Conservation (phyloP, 2,113 vertebrate genomes). For the Paradisaea rubra region DNA sequence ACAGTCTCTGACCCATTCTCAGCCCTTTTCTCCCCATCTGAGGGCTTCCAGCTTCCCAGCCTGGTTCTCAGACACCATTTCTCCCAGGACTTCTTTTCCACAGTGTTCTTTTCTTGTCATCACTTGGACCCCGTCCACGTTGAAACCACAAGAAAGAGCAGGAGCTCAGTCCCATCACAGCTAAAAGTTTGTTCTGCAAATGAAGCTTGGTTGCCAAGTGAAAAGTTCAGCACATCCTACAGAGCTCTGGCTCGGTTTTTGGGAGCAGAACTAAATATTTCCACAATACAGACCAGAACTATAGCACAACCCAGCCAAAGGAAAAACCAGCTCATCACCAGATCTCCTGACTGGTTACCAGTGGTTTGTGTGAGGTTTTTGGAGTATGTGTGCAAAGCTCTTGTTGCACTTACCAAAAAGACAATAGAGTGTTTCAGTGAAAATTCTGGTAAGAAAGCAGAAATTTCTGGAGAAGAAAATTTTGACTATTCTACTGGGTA, state of each 20-base stretch:
- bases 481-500: not conserved
- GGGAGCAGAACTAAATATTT: conserved; percentile 45
- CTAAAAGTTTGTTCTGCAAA: conserved; percentile 28
- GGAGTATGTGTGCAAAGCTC: not conserved
- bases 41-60: not conserved
- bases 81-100: not conserved
- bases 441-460: not conserved
- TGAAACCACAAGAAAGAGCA: conserved; percentile 39
- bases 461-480: not conserved
- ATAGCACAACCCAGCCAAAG: conserved; percentile 37
- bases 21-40: not conserved
- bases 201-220: conserved; percentile 27
- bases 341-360: conserved; percentile 11
- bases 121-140: not conserved
- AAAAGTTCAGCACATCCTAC: conserved; percentile 35
- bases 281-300: conserved; percentile 51
- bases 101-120: conserved; percentile 3
- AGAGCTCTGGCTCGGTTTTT: conserved; percentile 10
- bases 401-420: not conserved
- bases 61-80: not conserved
- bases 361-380: not conserved
- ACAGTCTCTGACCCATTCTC: not conserved
- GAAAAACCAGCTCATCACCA: conserved; percentile 53
- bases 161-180: conserved; percentile 6
- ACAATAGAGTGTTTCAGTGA: not conserved